Base-by-base conservation (phyloP, 2,888 invertebrate species). In the Patella depressa region DNA sequence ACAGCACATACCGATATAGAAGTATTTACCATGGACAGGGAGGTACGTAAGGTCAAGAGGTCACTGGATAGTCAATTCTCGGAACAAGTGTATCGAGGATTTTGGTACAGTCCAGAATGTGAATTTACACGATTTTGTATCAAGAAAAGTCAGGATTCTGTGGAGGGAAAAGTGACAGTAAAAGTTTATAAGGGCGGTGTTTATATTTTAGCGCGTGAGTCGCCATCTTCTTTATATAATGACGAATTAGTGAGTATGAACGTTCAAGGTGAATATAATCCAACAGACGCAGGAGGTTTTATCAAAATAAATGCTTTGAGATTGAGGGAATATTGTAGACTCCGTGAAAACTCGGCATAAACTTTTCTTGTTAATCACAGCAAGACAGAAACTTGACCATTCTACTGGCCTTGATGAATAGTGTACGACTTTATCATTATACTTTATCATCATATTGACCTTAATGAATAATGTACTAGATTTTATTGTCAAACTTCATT, bases 91-190 rank as follows among this genome's bases (percentile, higher is more conserved):
- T 96, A 96, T 90, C 95, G 95, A 89, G 96, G 96, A 12, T 95
- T 96, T 88, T 96, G 96, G 96, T 96, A 95, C 91, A 95, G 96
- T 72, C 96, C 96, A 0, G 96, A 96, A 92, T 95, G 95, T 14
- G 93, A 93, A 76, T 96, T 94, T 88, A 94, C 94, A 0, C 93
- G 94, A 53, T 93, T 93, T 80, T 96, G 96, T 87, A 93, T 96
- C 74, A 93, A 93, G 83, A 86, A 94, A 73, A 95, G 96, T 0
- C 95, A 96, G 91, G 93, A 94, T 84, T 92, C 92, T 72, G 95
- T 96, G 0, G 95, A 93, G 69, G 96, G 96, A 0, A 93, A 93
- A 17, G 96, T 96, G 0, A 94, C 93, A 2, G 84, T 96, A 0
- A 94, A 95, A 88, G 88, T 96, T 19, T 95, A 93, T 86, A 96